Percentiles rank a stretch among this genome's conserved stretches.
Conservation (phyloP, 2,113 vertebrate species). For the Mixornis gularis region DNA sequence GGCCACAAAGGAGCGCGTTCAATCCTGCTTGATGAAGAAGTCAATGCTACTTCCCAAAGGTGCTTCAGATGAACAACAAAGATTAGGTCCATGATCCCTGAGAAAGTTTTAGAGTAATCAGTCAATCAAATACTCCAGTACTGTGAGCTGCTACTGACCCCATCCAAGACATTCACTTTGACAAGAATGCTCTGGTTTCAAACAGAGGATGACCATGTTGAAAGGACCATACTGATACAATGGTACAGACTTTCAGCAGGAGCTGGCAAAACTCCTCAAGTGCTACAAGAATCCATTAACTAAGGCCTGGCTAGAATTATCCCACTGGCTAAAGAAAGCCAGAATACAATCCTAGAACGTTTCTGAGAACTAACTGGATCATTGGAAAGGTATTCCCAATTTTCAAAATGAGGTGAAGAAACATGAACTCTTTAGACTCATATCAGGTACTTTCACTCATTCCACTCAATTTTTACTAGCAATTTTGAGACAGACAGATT, state of each 20-base stretch:
- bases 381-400: not conserved
- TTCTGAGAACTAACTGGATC: not conserved
- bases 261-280: not conserved
- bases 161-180: not conserved
- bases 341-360: not conserved
- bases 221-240: not conserved
- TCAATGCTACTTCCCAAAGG: not conserved
- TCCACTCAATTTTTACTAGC: not conserved
- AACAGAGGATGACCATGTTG: not conserved
- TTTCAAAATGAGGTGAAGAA: not conserved
- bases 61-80: not conserved
- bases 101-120: not conserved
- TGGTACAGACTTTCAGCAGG: not conserved
- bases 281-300: not conserved
- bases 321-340: not conserved
- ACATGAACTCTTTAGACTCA: not conserved
- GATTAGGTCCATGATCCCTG: not conserved
- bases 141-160: not conserved
- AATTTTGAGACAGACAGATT: not conserved
- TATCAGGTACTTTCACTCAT: not conserved
- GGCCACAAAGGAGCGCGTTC: not conserved
- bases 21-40: not conserved
- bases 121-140: not conserved
- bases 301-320: not conserved
- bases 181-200: not conserved